phyloP scores from a whole-genome alignment of 2,888 invertebrate genomes.

The Tetranychus piercei region DNA sequence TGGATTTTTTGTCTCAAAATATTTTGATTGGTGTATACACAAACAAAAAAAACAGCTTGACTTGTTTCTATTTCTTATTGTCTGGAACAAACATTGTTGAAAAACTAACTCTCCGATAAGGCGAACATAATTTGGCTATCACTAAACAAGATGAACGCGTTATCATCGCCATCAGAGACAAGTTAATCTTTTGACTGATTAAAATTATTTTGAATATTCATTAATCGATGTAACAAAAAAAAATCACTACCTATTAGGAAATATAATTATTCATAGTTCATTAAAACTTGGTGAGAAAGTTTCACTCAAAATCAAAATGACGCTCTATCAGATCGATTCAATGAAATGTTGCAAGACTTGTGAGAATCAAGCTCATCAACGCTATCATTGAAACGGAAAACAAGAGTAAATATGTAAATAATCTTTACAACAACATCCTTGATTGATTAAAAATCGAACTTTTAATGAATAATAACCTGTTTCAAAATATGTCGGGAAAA shows the following conservation, averaged over 20 bases:
- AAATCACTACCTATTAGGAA: not conserved
- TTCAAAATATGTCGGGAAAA: too few species aligned
- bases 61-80: too few species aligned
- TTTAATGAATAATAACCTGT: not conserved
- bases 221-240: not conserved
- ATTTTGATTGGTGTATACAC: too few species aligned
- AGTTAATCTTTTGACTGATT: not conserved
- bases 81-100: too few species aligned
- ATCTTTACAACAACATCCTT: not conserved
- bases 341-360: too few species aligned
- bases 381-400: not conserved
- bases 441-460: not conserved
- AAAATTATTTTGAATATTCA: not conserved
- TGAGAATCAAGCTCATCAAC: too few species aligned
- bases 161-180: not conserved
- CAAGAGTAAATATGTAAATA: not conserved
- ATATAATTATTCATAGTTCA: not conserved
- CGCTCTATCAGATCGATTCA: too few species aligned
- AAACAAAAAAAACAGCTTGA: too few species aligned
- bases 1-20: not conserved
- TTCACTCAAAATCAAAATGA: not conserved
- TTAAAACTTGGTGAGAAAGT: not conserved
- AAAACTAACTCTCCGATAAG: not conserved
- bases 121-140: not conserved
- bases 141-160: not conserved